Percentiles rank a stretch among this genome's conserved stretches.
Conservation (phyloP, 2,888 invertebrate genomes). For the Torymus texanus region DNA sequence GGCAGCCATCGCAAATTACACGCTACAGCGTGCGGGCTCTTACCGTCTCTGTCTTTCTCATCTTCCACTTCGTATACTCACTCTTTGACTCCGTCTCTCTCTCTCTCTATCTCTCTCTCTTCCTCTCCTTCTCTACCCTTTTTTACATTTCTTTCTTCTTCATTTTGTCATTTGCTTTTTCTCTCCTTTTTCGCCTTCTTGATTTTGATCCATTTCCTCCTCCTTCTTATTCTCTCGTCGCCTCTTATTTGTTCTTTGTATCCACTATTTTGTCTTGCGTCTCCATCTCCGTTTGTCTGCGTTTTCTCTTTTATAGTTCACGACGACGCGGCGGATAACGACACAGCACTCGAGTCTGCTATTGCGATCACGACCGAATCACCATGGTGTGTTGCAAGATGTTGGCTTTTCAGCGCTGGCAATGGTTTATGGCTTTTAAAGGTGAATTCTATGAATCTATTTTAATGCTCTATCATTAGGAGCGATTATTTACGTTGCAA, state of each 20-base stretch:
- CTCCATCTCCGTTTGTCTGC: conserved; percentile 28
- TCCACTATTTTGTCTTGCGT: conserved; percentile 38
- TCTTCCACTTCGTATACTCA: conserved; percentile 38
- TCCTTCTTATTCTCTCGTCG: conserved; percentile 5
- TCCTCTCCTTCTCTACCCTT: conserved; percentile 6
- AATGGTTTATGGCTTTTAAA: conserved; percentile 57
- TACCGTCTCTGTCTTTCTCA: conserved; percentile 42
- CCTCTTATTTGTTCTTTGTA: conserved; percentile 44
- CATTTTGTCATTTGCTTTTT: conserved; percentile 23
- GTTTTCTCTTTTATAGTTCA: conserved; percentile 42
- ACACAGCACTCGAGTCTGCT: conserved; percentile 58
- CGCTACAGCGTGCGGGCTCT: conserved; percentile 60
- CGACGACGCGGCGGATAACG: conserved; percentile 38
- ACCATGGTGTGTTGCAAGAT: conserved; percentile 34
- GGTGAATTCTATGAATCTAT: conserved; percentile 68
- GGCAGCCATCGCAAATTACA: conserved; percentile 65
- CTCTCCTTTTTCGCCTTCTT: conserved; percentile 30
- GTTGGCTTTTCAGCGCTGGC: conserved; percentile 18
- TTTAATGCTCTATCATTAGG: conserved; percentile 65
- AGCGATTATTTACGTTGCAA: conserved; percentile 58
- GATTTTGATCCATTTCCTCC: conserved; percentile 36
- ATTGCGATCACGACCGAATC: conserved; percentile 60
- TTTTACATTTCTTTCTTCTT: conserved; percentile 42
- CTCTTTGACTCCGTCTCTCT: conserved; percentile 17
- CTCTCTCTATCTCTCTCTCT: background rate